These are phyloP conservation scores for Phragmatobia fuliginosa DNA, from an alignment of 2,888 invertebrate genomes.

Conservation along the genomic window DNA sequence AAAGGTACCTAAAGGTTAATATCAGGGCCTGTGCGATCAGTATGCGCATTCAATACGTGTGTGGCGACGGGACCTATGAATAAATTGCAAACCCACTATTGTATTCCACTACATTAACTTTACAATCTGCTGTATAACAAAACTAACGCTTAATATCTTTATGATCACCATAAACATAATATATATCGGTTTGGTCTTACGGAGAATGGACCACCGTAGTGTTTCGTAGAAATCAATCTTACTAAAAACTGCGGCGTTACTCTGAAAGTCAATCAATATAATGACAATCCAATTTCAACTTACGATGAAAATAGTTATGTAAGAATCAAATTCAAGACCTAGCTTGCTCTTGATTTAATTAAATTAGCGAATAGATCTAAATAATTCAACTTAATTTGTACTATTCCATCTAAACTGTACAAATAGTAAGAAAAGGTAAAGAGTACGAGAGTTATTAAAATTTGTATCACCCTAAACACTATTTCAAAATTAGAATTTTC, in stretches of 20 bases:
- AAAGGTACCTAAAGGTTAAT: slow-evolving; percentile 13
- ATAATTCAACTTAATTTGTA: no score
- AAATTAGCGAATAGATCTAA: no score
- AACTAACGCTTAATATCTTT: slow-evolving; percentile 16
- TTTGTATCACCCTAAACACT: no score
- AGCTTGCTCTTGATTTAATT: no score
- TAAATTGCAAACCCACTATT: slow-evolving; percentile 23
- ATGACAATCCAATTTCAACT: no score
- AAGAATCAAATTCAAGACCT: no score
- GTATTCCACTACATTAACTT: slow-evolving; percentile 20
- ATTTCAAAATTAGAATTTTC: no score
- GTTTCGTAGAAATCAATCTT: background rate
- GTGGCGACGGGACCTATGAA: slow-evolving; percentile 14
- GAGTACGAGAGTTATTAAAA: no score
- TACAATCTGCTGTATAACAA: slow-evolving; percentile 19
- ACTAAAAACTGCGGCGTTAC: background rate
- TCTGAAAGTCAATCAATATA: background rate
- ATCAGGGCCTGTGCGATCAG: slow-evolving; percentile 16
- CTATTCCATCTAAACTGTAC: no score
- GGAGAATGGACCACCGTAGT: slow-evolving; percentile 2
- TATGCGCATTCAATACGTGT: slow-evolving; percentile 19
- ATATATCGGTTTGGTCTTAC: slow-evolving; percentile 21
- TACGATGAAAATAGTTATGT: no score
- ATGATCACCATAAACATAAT: slow-evolving; percentile 16
- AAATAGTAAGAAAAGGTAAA: no score